Evolutionary conservation across 1,140 invertebrate species (phyloP).

Genomic region (Solen grandis): DNA sequence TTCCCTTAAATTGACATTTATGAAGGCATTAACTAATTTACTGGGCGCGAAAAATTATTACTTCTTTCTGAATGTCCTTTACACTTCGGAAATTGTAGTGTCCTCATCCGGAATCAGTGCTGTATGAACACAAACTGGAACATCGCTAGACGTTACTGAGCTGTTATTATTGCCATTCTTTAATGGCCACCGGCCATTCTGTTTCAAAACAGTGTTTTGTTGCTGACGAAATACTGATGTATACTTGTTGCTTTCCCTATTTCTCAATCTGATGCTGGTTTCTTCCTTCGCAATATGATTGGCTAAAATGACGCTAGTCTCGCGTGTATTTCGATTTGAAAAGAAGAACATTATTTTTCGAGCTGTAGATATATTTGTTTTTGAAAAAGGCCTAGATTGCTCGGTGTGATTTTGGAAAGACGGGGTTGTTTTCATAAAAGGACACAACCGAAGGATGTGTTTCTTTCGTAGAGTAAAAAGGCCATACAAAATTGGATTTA

Average conservation of each 20-base stretch:
- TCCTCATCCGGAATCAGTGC: too few relatives aligned
- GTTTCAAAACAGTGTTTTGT: too few relatives aligned
- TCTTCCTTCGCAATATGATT: conserved; percentile 59
- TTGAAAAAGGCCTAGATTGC: neutral
- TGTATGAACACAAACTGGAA: too few relatives aligned
- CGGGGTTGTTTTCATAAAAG: neutral
- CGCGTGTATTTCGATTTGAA: conserved; percentile 24
- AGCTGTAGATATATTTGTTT: neutral
- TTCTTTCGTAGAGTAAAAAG: conserved; percentile 77
- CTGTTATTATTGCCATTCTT: too few relatives aligned
- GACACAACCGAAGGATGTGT: conserved; percentile 55
- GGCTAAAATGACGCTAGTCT: conserved; percentile 58
- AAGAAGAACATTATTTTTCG: conserved; percentile 5
- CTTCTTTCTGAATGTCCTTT: too few relatives aligned
- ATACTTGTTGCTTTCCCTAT: conserved; percentile 35
- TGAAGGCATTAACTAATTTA: too few relatives aligned
- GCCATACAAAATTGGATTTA: conserved; percentile 82
- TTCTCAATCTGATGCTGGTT: conserved; percentile 36
- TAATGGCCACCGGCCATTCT: too few relatives aligned
- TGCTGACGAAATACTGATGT: neutral
- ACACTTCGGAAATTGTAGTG: too few relatives aligned
- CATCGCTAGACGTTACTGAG: too few relatives aligned
- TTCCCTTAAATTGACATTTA: too few relatives aligned
- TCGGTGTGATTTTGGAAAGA: neutral
- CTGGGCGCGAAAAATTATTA: too few relatives aligned